A percentile compares a stretch with the other conserved stretches of the same genome.
Evolutionary conservation across 92 coral and sea anemone species (phyloP).

Genomic region (Palythoa grandis): DNA sequence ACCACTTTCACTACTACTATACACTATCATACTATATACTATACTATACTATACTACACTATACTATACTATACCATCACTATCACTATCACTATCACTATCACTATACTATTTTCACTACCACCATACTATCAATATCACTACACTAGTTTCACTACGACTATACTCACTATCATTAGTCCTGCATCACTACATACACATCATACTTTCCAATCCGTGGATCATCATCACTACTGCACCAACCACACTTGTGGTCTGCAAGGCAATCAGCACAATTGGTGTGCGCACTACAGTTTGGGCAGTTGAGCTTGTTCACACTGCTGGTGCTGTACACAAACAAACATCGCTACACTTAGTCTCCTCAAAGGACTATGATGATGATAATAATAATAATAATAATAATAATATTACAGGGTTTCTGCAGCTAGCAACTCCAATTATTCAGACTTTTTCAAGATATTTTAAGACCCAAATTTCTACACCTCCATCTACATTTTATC

Average conservation of each 20-base stretch:
- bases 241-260: constrained; percentile 80
- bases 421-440: too few relatives aligned
- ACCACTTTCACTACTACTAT: too few relatives aligned
- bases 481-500: too few relatives aligned
- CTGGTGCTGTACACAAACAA: constrained; percentile 37
- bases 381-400: too few relatives aligned
- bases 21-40: too few relatives aligned
- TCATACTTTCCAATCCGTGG: constrained; percentile 86
- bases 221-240: constrained; percentile 89
- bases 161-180: not conserved
- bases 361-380: too few relatives aligned
- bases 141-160: too few relatives aligned
- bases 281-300: constrained; percentile 73
- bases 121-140: not conserved
- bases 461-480: too few relatives aligned
- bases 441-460: too few relatives aligned
- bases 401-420: too few relatives aligned
- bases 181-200: too few relatives aligned
- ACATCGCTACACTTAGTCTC: too few relatives aligned
- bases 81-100: not conserved
- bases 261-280: constrained; percentile 70
- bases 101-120: not conserved
- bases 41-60: not conserved
- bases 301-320: constrained; percentile 9
- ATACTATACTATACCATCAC: not conserved